phyloP scores from a whole-genome alignment of 2,888 invertebrate species.

The Mythimna pallens region DNA sequence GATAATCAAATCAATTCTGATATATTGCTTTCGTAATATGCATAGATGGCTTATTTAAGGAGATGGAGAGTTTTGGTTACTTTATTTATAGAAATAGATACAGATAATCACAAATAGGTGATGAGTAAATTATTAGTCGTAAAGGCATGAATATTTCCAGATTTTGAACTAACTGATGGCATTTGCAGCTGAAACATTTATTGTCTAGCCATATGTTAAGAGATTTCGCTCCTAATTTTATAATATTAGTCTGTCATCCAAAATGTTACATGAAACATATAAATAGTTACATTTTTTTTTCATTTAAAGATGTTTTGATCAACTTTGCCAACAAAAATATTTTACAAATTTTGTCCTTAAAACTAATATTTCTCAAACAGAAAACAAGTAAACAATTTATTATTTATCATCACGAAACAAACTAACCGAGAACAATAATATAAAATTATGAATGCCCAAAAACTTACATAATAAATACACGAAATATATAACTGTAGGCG shows the following conservation, averaged over 20 bases:
- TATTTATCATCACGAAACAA: slow-evolving; percentile 19
- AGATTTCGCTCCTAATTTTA: neutral
- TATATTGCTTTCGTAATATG: slow-evolving; percentile 48
- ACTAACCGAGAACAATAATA: slow-evolving; percentile 35
- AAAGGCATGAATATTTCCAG: neutral
- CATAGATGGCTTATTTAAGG: slow-evolving; percentile 22
- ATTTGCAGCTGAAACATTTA: slow-evolving; percentile 10
- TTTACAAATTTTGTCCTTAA: neutral
- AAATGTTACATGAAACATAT: neutral
- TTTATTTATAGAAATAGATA: slow-evolving; percentile 14
- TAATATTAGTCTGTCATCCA: neutral
- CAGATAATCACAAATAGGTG: neutral
- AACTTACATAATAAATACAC: slow-evolving; percentile 36
- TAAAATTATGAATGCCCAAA: slow-evolving; percentile 33
- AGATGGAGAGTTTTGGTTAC: slow-evolving; percentile 6
- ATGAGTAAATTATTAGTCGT: slow-evolving; percentile 23
- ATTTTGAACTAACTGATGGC: neutral
- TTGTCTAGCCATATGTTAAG: neutral
- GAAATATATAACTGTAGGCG: slow-evolving; percentile 42
- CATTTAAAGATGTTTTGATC: neutral
- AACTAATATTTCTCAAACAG: slow-evolving; percentile 1
- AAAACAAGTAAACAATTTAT: slow-evolving; percentile 6
- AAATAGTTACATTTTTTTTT: neutral
- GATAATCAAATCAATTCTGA: slow-evolving; percentile 64
- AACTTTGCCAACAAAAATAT: neutral